Evolutionary conservation across 2,888 invertebrate species (phyloP).

Genomic region (Melieria picta): DNA sequence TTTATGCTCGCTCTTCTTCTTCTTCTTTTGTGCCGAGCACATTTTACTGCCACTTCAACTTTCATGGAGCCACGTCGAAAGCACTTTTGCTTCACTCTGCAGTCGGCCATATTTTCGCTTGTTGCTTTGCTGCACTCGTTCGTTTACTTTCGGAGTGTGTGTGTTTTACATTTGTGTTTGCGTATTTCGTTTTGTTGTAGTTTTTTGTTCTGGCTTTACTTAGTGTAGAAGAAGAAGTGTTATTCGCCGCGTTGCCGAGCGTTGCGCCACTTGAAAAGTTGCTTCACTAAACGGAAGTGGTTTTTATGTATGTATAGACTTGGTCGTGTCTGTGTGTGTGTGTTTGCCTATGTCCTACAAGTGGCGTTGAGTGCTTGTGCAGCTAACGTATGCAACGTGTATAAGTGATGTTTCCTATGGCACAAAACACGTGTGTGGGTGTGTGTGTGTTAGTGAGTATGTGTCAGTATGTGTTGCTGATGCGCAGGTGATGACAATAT

Average conservation of each 20-base stretch:
- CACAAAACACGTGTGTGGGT: not conserved
- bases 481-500: constrained; percentile 51
- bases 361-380: constrained; percentile 28
- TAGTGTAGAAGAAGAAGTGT: no score
- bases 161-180: not conserved
- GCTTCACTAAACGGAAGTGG: constrained; percentile 55
- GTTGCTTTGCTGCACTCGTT: not conserved
- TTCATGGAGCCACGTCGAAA: no score
- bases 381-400: not conserved
- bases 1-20: not conserved
- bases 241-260: not conserved
- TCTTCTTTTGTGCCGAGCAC: not conserved
- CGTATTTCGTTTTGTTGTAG: constrained; percentile 2
- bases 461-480: constrained; percentile 9
- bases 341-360: not conserved
- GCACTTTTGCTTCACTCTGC: no score
- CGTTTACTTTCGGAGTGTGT: not conserved
- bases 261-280: constrained; percentile 5
- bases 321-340: not conserved
- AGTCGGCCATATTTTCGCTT: not conserved
- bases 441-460: not conserved
- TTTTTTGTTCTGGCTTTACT: not conserved
- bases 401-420: no score
- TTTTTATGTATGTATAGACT: constrained; percentile 52
- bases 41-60: no score